These are phyloP conservation scores for Thereva unica DNA, from an alignment of 2,888 invertebrate genomes.

Conservation along the genomic window DNA sequence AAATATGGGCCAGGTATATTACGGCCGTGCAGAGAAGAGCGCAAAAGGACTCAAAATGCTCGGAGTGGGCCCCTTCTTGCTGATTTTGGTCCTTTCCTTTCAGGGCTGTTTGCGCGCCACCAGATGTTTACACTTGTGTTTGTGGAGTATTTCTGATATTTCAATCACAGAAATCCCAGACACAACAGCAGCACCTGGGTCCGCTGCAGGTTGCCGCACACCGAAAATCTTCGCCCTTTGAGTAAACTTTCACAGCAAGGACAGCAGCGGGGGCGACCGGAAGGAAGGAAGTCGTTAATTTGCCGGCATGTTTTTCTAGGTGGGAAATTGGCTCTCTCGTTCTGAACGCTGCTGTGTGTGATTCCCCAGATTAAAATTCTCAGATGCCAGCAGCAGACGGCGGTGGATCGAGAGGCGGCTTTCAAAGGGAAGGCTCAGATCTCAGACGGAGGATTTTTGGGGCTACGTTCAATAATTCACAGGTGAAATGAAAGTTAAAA, in stretches of 20 bases:
- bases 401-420: background rate
- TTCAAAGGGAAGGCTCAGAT: too few relatives aligned
- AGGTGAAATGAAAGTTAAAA: too few relatives aligned
- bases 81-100: too few relatives aligned
- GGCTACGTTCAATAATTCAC: too few relatives aligned
- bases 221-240: background rate
- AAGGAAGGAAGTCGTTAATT: constrained; percentile 41
- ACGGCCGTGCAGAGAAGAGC: too few relatives aligned
- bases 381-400: constrained; percentile 3
- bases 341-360: too few relatives aligned
- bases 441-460: too few relatives aligned
- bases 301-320: constrained; percentile 38
- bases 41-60: too few relatives aligned
- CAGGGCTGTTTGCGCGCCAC: constrained; percentile 6
- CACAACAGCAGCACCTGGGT: too few relatives aligned
- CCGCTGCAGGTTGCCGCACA: too few relatives aligned
- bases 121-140: constrained; percentile 17
- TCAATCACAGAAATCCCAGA: background rate
- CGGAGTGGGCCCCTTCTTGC: too few relatives aligned
- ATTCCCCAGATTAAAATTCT: constrained; percentile 35
- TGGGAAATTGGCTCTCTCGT: constrained; percentile 31
- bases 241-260: background rate
- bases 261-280: constrained; percentile 2
- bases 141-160: constrained; percentile 14
- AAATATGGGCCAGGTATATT: constrained; percentile 17